phyloP scores from a whole-genome alignment of 2,797 vertebrate species.

The Phalanger gymnotis region DNA sequence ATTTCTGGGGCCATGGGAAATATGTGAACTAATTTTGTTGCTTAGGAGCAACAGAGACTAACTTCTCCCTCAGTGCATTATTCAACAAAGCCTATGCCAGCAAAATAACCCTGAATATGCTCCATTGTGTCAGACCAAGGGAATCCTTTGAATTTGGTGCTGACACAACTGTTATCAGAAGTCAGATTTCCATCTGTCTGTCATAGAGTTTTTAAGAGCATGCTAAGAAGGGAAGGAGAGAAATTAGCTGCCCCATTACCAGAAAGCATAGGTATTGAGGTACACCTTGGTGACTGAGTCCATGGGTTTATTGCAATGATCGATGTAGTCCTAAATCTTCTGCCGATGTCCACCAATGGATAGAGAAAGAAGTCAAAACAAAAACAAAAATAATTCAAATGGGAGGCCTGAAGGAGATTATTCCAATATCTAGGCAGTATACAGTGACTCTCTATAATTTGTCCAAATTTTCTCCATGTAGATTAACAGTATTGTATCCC shows the following conservation, averaged over 20 bases:
- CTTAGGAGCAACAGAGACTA: not conserved
- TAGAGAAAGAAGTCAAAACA: not conserved
- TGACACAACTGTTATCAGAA: not conserved
- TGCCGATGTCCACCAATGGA: not conserved
- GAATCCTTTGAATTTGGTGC: not conserved
- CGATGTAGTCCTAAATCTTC: not conserved
- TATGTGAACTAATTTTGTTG: not conserved
- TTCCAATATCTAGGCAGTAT: not conserved
- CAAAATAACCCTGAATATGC: not conserved
- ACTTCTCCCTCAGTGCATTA: not conserved
- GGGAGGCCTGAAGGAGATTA: too few relatives aligned
- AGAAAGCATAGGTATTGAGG: not conserved
- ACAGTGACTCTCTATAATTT: not conserved
- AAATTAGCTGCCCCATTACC: not conserved
- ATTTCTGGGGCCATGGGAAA: conserved; percentile 1
- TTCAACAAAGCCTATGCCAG: not conserved
- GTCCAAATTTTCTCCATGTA: not conserved
- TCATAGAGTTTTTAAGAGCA: not conserved
- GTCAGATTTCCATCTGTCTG: not conserved
- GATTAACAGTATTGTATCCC: not conserved
- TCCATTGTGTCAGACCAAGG: not conserved
- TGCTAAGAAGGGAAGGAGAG: not conserved
- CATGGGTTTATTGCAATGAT: not conserved
- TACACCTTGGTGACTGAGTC: not conserved
- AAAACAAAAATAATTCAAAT: not conserved